A percentile compares a stretch with the other conserved stretches of the same genome.
phyloP scores from a whole-genome alignment of 2,888 invertebrate genomes.

The Philaethria dido region DNA sequence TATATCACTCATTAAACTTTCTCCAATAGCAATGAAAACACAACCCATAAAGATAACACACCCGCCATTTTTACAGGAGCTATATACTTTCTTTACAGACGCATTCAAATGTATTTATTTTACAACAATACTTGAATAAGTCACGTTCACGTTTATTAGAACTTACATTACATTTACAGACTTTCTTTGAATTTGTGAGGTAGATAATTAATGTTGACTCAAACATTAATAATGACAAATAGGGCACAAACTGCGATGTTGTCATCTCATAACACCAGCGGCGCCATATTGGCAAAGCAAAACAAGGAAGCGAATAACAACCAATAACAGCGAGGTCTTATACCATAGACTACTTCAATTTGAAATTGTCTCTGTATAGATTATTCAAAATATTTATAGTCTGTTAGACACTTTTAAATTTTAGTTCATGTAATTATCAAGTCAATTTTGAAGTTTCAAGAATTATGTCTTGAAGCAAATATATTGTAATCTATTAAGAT shows the following conservation, averaged over 20 bases:
- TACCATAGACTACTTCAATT: slow-evolving; percentile 38
- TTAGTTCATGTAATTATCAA: neutral
- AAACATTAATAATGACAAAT: slow-evolving; percentile 70
- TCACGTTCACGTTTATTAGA: slow-evolving; percentile 54
- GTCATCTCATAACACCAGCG: slow-evolving; percentile 82
- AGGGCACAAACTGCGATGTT: slow-evolving; percentile 82
- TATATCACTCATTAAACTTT: slow-evolving; percentile 61
- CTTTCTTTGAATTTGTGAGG: slow-evolving; percentile 73
- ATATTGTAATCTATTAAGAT: no score
- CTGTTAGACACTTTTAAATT: neutral
- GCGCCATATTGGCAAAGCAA: slow-evolving; percentile 80
- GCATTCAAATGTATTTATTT: slow-evolving; percentile 56
- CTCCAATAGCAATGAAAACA: slow-evolving; percentile 75
- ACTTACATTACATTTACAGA: slow-evolving; percentile 59
- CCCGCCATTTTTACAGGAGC: slow-evolving; percentile 83
- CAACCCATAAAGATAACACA: slow-evolving; percentile 81
- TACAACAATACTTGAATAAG: slow-evolving; percentile 48
- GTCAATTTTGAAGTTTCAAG: no score
- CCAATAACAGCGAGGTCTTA: slow-evolving; percentile 38
- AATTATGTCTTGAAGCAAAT: no score
- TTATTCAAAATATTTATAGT: neutral
- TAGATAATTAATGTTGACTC: slow-evolving; percentile 65
- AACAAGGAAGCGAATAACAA: slow-evolving; percentile 48
- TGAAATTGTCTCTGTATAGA: slow-evolving; percentile 44
- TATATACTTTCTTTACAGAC: slow-evolving; percentile 71